Base-by-base conservation (phyloP, 2,888 invertebrate species). In the Stomorhina lunata region DNA sequence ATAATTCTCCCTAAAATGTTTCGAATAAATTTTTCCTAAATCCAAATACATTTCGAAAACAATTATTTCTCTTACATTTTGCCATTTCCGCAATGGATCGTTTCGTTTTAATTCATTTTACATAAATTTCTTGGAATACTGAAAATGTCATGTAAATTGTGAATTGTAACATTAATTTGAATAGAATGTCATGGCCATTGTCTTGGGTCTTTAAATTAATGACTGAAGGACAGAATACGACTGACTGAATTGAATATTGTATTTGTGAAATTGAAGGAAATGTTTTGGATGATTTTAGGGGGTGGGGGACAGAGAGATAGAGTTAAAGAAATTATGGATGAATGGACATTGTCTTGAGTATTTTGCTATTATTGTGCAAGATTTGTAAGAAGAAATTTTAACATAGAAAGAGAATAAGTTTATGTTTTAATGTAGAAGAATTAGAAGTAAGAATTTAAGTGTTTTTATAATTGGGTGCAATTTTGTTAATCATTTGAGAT, bases 401-500 rank as follows among this genome's bases (percentile, higher is more conserved):
- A 25, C n/a, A n/a, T n/a, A n/a, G n/a, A n/a, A n/a, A n/a, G n/a
- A n/a, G n/a, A n/a, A n/a, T n/a, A n/a, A n/a, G 17, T 50, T 40
- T 45, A n/a, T 45, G 43, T 66, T 9, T n/a, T 27, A 37, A 66
- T 43, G 17, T 15, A 17, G 12, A 29, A 17, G 53, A 32, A 15
- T 61, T 12, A 53, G 20, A 48, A 48, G 12, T 4, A 43, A 77
- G n/a, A 66, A 66, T 5, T 27, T n/a, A 27, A 43, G 17, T 25
- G n/a, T 37, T 34, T 0, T 43, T 15, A n/a, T 22, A 25, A 34
- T 45, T 27, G 50, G 20, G 73, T 80, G 79, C 79, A 80, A 34
- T 80, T 34, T 66, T 25, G 59, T 50, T 17, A 59, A 73, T 59
- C 40, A 68, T 50, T 43, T 68, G 34, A 45, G 50, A 61, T 65